A percentile compares a stretch with the other conserved stretches of the same genome.
These are phyloP conservation scores for Metacarcinus magister DNA, from an alignment of 2,888 invertebrate species.

Conservation along the genomic window DNA sequence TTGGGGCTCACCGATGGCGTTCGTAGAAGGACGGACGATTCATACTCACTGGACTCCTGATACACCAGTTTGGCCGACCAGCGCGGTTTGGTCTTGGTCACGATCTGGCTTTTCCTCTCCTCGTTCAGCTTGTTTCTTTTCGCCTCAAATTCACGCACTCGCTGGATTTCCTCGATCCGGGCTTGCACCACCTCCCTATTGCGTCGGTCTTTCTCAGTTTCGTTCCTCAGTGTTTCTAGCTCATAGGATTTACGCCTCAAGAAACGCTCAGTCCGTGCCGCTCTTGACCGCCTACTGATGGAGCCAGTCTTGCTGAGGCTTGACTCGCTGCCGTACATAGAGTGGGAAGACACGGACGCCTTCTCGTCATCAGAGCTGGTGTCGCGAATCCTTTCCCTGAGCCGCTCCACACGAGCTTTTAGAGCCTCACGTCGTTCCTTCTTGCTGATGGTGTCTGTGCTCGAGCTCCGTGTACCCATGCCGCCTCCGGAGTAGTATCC, in stretches of 20 bases:
- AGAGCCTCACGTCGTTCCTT: constrained; percentile 81
- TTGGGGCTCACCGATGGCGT: constrained; percentile 76
- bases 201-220: constrained; percentile 78
- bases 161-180: constrained; percentile 81
- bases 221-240: constrained; percentile 79
- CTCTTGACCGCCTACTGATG: constrained; percentile 77
- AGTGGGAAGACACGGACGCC: constrained; percentile 81
- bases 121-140: constrained; percentile 73
- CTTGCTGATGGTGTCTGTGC: constrained; percentile 80
- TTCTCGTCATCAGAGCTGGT: constrained; percentile 81
- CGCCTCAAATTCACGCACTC: constrained; percentile 71
- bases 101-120: constrained; percentile 58
- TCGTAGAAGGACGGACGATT: constrained; percentile 73
- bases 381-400: constrained; percentile 74
- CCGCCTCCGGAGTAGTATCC: constrained; percentile 62
- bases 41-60: constrained; percentile 80
- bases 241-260: constrained; percentile 82
- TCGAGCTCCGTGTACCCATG: constrained; percentile 77
- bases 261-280: constrained; percentile 82
- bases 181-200: constrained; percentile 81
- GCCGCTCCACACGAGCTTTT: constrained; percentile 81
- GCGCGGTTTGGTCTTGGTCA: constrained; percentile 50
- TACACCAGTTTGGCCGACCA: constrained; percentile 81
- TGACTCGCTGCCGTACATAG: constrained; percentile 79
- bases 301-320: constrained; percentile 78